Evolutionary conservation across 2,797 vertebrate species (phyloP).

Genomic region (Cynopterus sphinx): DNA sequence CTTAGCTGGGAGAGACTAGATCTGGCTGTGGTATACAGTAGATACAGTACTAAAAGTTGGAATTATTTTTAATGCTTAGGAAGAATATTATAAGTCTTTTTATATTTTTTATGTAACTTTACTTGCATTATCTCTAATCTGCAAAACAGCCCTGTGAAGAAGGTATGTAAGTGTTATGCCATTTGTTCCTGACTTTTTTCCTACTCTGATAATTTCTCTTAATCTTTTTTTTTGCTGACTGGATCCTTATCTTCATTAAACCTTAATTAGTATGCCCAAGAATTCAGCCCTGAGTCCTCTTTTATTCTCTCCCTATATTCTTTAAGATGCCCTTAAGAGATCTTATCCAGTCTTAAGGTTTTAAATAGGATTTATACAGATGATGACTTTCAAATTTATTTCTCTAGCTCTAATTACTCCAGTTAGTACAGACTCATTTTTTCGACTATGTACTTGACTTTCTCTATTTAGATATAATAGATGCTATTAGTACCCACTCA

Average conservation of each 20-base stretch:
- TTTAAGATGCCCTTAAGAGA: neutral
- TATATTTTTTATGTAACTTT: neutral
- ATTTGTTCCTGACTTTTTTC: neutral
- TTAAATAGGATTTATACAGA: neutral
- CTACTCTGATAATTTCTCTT: neutral
- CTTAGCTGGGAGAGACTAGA: neutral
- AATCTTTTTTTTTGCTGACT: neutral
- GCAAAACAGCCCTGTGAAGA: neutral
- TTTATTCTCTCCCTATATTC: neutral
- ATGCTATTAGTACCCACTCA: neutral
- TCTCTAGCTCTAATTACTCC: neutral
- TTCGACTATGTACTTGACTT: neutral
- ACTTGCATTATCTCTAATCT: neutral
- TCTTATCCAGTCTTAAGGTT: neutral
- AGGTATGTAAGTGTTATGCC: neutral
- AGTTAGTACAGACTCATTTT: neutral
- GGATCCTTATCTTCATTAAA: neutral
- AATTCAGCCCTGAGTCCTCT: neutral
- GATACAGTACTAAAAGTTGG: neutral
- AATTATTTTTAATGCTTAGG: neutral
- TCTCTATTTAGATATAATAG: neutral
- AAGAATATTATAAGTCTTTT: neutral
- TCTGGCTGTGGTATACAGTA: neutral
- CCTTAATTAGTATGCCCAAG: neutral
- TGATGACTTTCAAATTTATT: neutral